Conservation (phyloP, 2,888 invertebrate species). For the Pheosia tremula region DNA sequence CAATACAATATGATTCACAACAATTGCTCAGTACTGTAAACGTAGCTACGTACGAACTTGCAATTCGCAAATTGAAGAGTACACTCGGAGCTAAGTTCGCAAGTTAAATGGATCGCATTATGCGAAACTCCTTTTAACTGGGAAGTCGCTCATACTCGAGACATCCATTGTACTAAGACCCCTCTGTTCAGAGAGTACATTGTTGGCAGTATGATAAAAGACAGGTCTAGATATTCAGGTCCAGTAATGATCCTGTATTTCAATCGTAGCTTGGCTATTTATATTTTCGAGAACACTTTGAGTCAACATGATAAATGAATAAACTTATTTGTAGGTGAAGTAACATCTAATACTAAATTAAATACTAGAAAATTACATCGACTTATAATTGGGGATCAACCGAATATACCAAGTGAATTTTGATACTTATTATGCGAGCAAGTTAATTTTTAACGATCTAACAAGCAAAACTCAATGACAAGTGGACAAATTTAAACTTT, state of each 20-base stretch:
- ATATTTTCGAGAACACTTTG: not conserved
- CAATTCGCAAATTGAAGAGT: slow-evolving; percentile 10
- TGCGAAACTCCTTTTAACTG: slow-evolving; percentile 8
- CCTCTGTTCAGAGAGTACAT: not conserved
- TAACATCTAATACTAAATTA: no score
- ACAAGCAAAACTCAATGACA: not conserved
- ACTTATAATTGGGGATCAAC: no score
- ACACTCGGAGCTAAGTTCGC: slow-evolving; percentile 8
- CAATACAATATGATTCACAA: not conserved
- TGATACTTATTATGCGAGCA: no score
- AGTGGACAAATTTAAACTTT: not conserved
- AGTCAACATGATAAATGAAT: no score
- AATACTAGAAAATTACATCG: no score
- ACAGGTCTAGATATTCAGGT: not conserved
- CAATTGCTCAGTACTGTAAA: slow-evolving; percentile 14
- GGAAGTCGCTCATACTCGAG: not conserved
- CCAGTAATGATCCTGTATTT: not conserved
- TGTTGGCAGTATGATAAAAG: not conserved
- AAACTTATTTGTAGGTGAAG: no score
- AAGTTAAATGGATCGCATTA: slow-evolving; percentile 30
- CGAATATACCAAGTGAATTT: no score
- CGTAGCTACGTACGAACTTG: slow-evolving; percentile 19
- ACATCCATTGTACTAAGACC: not conserved
- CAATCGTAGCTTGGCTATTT: not conserved
- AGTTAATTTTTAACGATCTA: not conserved